Conservation (phyloP, 1,140 invertebrate genomes). For the Neodiprion fabricii region DNA sequence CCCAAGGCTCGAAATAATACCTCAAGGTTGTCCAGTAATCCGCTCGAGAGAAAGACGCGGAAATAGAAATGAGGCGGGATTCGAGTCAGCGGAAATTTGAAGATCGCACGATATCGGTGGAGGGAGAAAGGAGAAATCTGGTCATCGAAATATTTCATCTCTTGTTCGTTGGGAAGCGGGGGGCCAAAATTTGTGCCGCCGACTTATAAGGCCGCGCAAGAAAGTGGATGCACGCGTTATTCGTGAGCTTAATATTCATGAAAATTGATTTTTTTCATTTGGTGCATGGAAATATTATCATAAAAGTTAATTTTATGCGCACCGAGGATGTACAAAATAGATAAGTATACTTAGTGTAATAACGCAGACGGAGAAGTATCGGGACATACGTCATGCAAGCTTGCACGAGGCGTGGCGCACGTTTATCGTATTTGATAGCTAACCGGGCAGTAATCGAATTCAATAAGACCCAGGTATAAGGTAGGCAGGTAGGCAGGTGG, state of each 20-base stretch:
- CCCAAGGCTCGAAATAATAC: conserved; percentile 1
- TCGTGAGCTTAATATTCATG: too few relatives aligned
- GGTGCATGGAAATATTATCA: too few relatives aligned
- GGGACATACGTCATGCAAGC: not conserved
- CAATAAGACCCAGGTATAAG: not conserved
- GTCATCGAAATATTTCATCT: too few relatives aligned
- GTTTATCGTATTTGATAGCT: not conserved
- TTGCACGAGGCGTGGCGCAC: not conserved
- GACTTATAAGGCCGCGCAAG: too few relatives aligned
- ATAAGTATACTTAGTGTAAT: not conserved
- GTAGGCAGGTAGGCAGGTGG: too few relatives aligned
- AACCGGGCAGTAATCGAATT: conserved; percentile 3
- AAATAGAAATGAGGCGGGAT: not conserved
- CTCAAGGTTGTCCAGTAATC: not conserved
- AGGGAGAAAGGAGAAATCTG: too few relatives aligned
- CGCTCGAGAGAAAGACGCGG: not conserved
- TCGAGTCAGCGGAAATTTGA: too few relatives aligned
- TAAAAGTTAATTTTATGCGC: not conserved
- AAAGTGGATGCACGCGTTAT: too few relatives aligned
- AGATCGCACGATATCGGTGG: too few relatives aligned
- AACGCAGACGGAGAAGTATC: not conserved
- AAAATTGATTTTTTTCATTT: too few relatives aligned
- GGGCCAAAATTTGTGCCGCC: too few relatives aligned
- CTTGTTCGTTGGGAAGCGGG: too few relatives aligned
- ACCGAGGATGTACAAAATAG: not conserved